Evolutionary conservation across 1,140 invertebrate genomes (phyloP).

Genomic region (Aleiodes sp.): DNA sequence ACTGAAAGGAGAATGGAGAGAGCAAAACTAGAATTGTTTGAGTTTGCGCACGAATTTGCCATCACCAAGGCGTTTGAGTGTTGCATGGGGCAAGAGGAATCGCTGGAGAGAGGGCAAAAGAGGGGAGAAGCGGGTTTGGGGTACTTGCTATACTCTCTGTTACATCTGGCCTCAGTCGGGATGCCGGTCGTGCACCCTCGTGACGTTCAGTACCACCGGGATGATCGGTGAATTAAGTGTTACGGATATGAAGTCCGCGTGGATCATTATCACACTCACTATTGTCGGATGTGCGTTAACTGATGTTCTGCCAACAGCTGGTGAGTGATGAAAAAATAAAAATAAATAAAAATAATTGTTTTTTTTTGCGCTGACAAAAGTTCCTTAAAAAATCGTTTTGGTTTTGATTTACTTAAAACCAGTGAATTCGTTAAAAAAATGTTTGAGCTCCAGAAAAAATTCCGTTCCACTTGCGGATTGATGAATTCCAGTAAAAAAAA

Average conservation of each 20-base stretch:
- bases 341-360: neutral
- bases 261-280: slow-evolving; percentile 30
- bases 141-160: neutral
- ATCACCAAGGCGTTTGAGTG: neutral
- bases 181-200: slow-evolving; percentile 61
- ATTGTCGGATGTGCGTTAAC: slow-evolving; percentile 47
- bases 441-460: too few species aligned
- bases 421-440: too few species aligned
- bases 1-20: neutral
- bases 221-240: slow-evolving; percentile 54
- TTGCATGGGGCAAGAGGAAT: too few species aligned
- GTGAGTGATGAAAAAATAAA: slow-evolving; percentile 50
- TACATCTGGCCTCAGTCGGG: slow-evolving; percentile 59
- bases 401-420: too few species aligned
- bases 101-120: too few species aligned
- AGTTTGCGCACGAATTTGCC: neutral
- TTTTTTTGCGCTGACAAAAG: neutral
- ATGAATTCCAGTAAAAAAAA: too few species aligned
- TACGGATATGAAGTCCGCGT: slow-evolving; percentile 36
- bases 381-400: too few species aligned
- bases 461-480: too few species aligned
- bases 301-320: slow-evolving; percentile 52
- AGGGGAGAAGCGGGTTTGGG: neutral
- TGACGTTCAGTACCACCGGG: slow-evolving; percentile 43
- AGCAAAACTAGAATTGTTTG: neutral